Evolutionary conservation across 37 sponge, comb jelly and placozoan species (phyloP), one percentile per base, ranked within the genome.

Genomic region (Ianthella basta): DNA sequence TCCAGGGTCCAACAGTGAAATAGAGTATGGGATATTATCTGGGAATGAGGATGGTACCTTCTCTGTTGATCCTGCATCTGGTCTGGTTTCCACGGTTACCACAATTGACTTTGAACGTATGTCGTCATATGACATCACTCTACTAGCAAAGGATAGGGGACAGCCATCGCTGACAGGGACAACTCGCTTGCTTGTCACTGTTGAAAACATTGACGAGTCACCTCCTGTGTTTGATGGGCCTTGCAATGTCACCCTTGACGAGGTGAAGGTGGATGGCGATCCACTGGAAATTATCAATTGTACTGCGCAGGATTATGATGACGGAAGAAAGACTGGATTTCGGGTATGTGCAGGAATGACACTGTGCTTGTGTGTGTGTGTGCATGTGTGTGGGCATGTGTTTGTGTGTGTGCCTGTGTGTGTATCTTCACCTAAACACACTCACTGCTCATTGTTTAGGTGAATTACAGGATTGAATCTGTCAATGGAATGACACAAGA

Each of bases 101-200:
- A 24, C 33, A 23, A 40, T 41, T 40, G 78, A 75, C 53, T 75
- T 75, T 75, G 78, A 75, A 41, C 54, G 25, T 44, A 36, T 30
- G n/a, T 36, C 33, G 3, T 23, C 32, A 14, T 82, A 63, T 37
- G n/a, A 36, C 20, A 27, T 82, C n/a, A 82, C 82, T 34, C 81
- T 91, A 15, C 65, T 60, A 4, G 92, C 86, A n/a, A 56, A 19
- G 1, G 92, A 91, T 59, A 40, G 50, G 32, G 91, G 91, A 39
- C 78, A 55, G 13, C 91, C 91, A 1, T 21, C 89, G 0, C 23
- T 85, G 41, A 25, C 77, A 21, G 60, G 40, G 16, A 36, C 29
- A 33, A 78, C 79, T 0, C 34, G 32, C 18, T 23, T 85, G 4
- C 18, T 56, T 6, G 78, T 85, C 4, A 60, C 33, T 36, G 41